Evolutionary conservation across 2,113 vertebrate species (phyloP).

Genomic region (Brachypodius melanocephalos): DNA sequence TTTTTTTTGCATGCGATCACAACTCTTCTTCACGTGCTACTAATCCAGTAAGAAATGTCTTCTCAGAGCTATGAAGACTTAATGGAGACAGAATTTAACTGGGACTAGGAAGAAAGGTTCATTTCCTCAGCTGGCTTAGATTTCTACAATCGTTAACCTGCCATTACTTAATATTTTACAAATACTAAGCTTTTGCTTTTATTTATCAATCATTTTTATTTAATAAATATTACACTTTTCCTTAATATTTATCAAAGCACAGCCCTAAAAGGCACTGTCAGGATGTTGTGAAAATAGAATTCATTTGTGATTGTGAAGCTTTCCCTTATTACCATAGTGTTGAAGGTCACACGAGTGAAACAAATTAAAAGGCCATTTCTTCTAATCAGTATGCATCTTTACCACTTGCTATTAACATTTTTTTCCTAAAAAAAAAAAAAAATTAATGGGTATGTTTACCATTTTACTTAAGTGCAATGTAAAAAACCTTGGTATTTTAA

Average conservation of each 20-base stretch:
- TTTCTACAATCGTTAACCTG: neutral
- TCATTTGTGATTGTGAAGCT: neutral
- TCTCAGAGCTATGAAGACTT: neutral
- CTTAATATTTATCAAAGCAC: neutral
- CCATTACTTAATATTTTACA: neutral
- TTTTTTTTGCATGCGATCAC: neutral
- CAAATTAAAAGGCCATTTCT: constrained; percentile 39
- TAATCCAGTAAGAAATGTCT: neutral
- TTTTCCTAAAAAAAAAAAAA: neutral
- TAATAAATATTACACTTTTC: neutral
- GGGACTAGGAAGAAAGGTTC: neutral
- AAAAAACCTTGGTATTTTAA: neutral
- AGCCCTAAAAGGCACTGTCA: neutral
- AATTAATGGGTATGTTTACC: neutral
- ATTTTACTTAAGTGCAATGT: neutral
- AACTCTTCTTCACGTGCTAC: neutral
- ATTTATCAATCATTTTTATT: neutral
- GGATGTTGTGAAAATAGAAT: neutral
- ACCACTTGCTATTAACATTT: neutral
- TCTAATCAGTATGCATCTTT: neutral
- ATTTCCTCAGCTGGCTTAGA: neutral
- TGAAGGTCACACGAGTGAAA: constrained; percentile 4
- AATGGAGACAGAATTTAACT: neutral
- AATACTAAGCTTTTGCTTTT: neutral
- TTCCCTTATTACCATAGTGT: neutral